Evolutionary conservation across 2,797 vertebrate species (phyloP), one percentile per base, ranked within the genome.

Genomic region (Liasis olivaceus): DNA sequence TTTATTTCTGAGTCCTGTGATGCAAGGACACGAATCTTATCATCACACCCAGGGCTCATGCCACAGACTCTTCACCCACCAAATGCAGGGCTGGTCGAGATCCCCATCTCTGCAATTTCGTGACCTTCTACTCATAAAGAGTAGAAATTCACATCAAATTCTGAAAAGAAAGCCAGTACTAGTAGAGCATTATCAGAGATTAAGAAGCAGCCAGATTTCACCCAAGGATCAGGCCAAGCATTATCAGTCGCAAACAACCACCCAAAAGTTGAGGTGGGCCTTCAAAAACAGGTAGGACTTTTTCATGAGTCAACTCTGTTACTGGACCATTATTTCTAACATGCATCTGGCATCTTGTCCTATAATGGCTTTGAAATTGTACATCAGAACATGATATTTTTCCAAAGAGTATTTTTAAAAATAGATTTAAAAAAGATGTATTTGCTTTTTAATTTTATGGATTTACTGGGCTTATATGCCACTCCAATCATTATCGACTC

Each of bases 301-400:
- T 47, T 63, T 63, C 87, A 5, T 36, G 51, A 87, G 31, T 28
- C 28, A 58, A 58, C 1, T 26, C 81, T 13, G 28, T 15, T 85
- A 51, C 28, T 20, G 20, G 59, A 64, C 85, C 12, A 42, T 64
- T 24, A 54, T 51, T 85, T 17, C 5, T 85, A 92, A 66, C 36
- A 92, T 51, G 15, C 11, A 51, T 58, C 17, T 89, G 28, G 69
- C 59, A 7, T 31, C 31, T 63, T 72, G 58, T 64, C 54, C 54
- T 24, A 63, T 77, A 90, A 90, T 24, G 60, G 26, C 42, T 86
- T 92, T 59, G 81, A 69, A 89, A 69, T 51, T 12, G 81, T 72
- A 89, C 47, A 59, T 22, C 26, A 86, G 88, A 66, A 92, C 56
- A 89, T 5, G 56, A 12, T 90, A 28, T 77, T 36, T 93, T 90